phyloP scores from a whole-genome alignment of 2,797 vertebrate species.

The Gephyroberyx darwinii region DNA sequence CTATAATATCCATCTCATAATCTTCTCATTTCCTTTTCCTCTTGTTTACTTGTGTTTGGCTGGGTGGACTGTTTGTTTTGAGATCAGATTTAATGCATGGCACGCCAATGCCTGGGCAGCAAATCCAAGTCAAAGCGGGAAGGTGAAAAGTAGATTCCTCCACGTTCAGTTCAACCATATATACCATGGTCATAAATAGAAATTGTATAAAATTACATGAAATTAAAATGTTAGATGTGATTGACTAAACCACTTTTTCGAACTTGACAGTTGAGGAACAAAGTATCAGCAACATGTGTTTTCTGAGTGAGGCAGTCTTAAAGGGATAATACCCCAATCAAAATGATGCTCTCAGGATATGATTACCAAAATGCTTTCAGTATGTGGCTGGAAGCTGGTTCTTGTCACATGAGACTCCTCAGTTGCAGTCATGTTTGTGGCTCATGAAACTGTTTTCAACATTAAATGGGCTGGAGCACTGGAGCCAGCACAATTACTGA shows the following conservation, averaged over 20 bases:
- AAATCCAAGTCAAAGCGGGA: conserved; percentile 12
- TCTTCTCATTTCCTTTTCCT: conserved; percentile 22
- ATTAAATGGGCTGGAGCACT: conserved; percentile 39
- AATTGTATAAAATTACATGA: neutral
- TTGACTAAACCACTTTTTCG: conserved; percentile 15
- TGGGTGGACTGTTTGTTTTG: conserved; percentile 27
- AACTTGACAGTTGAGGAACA: conserved; percentile 14
- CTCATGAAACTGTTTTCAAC: conserved; percentile 47
- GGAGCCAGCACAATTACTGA: conserved; percentile 27
- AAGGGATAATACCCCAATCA: conserved; percentile 55
- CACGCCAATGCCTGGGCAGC: conserved; percentile 12
- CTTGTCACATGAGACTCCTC: conserved; percentile 22
- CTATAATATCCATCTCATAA: conserved; percentile 2
- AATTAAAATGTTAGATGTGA: neutral
- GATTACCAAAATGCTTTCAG: conserved; percentile 49
- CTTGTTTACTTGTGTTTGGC: conserved; percentile 16
- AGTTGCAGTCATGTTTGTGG: conserved; percentile 45
- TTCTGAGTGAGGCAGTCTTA: conserved; percentile 23
- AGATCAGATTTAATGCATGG: conserved; percentile 6
- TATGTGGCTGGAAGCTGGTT: conserved; percentile 36
- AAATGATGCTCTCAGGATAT: conserved; percentile 59
- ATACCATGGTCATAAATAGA: neutral
- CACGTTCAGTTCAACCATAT: conserved; percentile 6
- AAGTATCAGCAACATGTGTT: conserved; percentile 56
- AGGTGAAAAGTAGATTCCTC: conserved; percentile 14